phyloP scores from a whole-genome alignment of 2,113 vertebrate species.

The Dromaius novaehollandiae region DNA sequence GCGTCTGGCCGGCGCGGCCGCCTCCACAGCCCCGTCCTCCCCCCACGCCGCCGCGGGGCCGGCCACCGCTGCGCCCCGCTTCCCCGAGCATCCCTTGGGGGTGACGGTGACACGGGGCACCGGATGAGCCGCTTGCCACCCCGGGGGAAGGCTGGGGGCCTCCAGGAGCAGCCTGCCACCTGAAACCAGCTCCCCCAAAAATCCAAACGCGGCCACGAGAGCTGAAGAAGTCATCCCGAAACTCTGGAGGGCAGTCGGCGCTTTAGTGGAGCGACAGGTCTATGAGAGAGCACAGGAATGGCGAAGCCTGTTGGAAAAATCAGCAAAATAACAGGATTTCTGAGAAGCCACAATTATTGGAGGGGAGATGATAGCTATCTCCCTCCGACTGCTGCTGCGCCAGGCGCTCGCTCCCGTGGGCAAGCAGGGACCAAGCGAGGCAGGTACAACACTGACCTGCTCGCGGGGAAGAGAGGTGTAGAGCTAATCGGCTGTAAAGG shows the following conservation, averaged over 20 bases:
- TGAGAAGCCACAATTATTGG: not conserved
- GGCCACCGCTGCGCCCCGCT: too few relatives aligned
- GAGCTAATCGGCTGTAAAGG: not conserved
- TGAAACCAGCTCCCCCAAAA: not conserved
- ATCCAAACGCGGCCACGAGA: not conserved
- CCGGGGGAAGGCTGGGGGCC: too few relatives aligned
- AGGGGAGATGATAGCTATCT: not conserved
- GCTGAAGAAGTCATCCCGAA: not conserved
- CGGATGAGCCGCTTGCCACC: too few relatives aligned
- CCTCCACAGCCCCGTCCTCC: not conserved
- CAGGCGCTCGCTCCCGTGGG: not conserved
- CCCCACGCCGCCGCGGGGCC: not conserved
- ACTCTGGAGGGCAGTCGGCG: not conserved
- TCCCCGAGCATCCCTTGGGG: not conserved
- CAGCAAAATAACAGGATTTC: slow-evolving; percentile 12
- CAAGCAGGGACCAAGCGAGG: not conserved
- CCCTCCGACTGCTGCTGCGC: not conserved
- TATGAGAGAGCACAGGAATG: too few relatives aligned
- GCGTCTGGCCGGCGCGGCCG: not conserved
- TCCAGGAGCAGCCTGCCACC: not conserved
- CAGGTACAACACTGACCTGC: not conserved
- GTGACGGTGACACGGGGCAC: not conserved
- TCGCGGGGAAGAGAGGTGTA: not conserved
- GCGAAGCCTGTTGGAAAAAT: not conserved
- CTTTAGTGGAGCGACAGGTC: not conserved